Base-by-base conservation (phyloP, 2,888 invertebrate species). In the Perithous albicinctus region DNA sequence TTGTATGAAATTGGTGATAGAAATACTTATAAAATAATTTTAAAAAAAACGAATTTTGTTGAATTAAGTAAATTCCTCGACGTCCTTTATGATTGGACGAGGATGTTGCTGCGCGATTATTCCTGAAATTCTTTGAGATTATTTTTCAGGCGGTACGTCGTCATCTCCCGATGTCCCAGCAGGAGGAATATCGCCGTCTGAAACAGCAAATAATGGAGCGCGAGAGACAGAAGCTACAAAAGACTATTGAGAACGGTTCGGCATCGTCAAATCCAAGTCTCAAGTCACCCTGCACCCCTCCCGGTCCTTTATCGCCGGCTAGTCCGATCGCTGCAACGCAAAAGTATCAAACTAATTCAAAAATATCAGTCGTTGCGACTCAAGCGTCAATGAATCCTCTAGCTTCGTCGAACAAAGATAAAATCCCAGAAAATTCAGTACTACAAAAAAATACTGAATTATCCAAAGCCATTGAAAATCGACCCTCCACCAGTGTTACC, bases 141-240 rank as follows among this genome's bases (percentile, higher is more conserved):
- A 82, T 80, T 80, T 90, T 88, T 23, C 82, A 93, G 93, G 93
- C 92, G 43, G 92, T 93, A 26, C 91, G 91, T 48, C 91, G 91
- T 51, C 93, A 93, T 86, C 85, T 93, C 41, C 90, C 93, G 29
- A 90, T 88, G 23, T 91, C 93, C 1, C 91, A 91, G 51, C 93
- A 93, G 87, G 92, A 92, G 82, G 93, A 93, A 75, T 93, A 93
- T 80, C 91, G 91, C 20, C 91, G 93, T 23, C 78, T 93, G 23
- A 93, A 93, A 69, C 91, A 91, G 63, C 89, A 92, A 78, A 91
- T 93, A 32, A 63, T 90, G 6, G 91, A 93, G 82, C 90, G 89
- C 0, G 92, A 92, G 82, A 89, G 88, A 63, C 75, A 88, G 29
- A 90, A 88, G 59, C 59, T 87, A 35, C 86, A 86, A n/a, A 85